Evolutionary conservation across 2,113 vertebrate species (phyloP), one percentile per base, ranked within the genome.

Genomic region (Phalacrocorax brasilianus): DNA sequence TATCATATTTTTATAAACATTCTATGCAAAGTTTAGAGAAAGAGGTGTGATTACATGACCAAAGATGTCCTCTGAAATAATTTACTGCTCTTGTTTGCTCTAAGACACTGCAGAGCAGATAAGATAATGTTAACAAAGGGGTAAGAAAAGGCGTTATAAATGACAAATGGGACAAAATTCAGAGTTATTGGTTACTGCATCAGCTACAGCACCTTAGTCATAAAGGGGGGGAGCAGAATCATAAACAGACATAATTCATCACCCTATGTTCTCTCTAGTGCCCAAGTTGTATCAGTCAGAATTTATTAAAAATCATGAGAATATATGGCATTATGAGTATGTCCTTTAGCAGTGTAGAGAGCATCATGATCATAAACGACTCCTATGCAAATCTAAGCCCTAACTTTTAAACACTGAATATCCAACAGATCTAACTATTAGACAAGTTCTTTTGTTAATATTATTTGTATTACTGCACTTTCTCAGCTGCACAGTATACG

Each of bases 21-120:
- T 82, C 83, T 28, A 85, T 12, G 11, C 30, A 93, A 89, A 79
- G 13, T 79, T 85, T 85, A 56, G 24, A 70, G 27, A 77, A 92
- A 74, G 24, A 76, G 12, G 10, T 32, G 8, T 0, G 1, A 61
- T 2, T 67, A 14, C 11, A 22, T 4, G 3, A 42, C 23, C 27
- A 61, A 75, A 84, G 33, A 11, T 22, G 21, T 47, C 26, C 26
- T 66, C 42, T 66, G 30, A 91, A 68, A 66, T 28, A 76, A 76
- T 61, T 62, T 65, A 56, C 20, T 83, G 28, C 14, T 80, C 26
- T 45, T 49, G 3, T 65, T 95, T 61, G 16, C 42, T 52, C 19
- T 35, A 91, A 72, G 58, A 42, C 13, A 32, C 8, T 40, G 16
- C 26, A 68, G 17, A 87, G 27, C 28, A 93, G 32, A 27, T 59